Evolutionary conservation across 2,113 vertebrate species (phyloP).

Genomic region (Diadophis punctatus): DNA sequence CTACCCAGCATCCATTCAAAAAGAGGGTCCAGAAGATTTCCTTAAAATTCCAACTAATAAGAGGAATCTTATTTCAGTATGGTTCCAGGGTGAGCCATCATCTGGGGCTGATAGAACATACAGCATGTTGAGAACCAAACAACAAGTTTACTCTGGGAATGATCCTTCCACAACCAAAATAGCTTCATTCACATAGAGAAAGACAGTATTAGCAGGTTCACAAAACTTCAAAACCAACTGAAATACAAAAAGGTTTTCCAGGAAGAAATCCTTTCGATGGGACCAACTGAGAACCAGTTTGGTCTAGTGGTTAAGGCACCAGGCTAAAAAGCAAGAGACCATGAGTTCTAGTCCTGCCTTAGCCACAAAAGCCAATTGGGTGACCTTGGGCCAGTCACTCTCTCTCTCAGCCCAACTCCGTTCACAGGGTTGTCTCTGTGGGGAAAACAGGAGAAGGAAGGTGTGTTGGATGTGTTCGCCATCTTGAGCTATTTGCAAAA

Average conservation of each 20-base stretch:
- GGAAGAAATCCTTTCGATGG: background rate
- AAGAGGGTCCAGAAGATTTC: background rate
- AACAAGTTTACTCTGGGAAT: background rate
- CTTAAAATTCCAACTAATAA: background rate
- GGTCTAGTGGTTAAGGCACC: no score
- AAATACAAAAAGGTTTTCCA: background rate
- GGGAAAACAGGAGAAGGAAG: background rate
- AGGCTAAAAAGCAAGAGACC: no score
- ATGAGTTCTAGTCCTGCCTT: no score
- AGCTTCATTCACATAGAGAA: background rate
- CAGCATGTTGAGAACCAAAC: background rate
- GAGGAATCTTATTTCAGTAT: background rate
- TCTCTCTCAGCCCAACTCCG: background rate
- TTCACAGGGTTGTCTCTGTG: background rate
- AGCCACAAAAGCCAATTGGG: no score
- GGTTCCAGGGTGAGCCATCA: background rate
- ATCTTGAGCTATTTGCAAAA: background rate
- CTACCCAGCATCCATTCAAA: background rate
- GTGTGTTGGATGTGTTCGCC: background rate
- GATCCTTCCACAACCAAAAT: background rate
- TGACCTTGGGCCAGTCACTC: no score
- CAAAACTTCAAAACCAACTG: background rate
- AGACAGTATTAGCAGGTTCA: background rate
- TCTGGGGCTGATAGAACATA: background rate
- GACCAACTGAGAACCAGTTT: background rate